Evolutionary conservation across 2,888 invertebrate genomes (phyloP).

Genomic region (Parnassius glacialis): DNA sequence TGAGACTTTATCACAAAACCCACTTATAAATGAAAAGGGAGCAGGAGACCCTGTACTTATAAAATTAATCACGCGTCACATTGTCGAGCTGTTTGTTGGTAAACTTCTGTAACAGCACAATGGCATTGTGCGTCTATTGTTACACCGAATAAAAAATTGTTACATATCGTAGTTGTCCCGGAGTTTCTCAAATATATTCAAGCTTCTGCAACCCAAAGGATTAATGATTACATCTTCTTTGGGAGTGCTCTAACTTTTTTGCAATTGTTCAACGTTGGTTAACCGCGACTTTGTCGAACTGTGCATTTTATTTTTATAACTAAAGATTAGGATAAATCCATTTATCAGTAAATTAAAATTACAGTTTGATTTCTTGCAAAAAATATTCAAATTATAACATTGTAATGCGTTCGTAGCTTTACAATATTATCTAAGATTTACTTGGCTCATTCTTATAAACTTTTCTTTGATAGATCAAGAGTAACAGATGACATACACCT

Average conservation of each 20-base stretch:
- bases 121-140: slow-evolving; percentile 51
- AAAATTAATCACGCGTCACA: slow-evolving; percentile 71
- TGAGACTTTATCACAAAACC: slow-evolving; percentile 46
- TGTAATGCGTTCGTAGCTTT: too few species aligned
- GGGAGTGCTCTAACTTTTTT: slow-evolving; percentile 28
- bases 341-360: too few species aligned
- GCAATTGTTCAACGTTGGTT: slow-evolving; percentile 18
- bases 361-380: too few species aligned
- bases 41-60: slow-evolving; percentile 55
- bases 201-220: slow-evolving; percentile 40
- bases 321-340: too few species aligned
- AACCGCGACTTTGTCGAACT: neutral
- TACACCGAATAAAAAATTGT: slow-evolving; percentile 36
- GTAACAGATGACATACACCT: too few species aligned
- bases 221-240: slow-evolving; percentile 56
- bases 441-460: too few species aligned
- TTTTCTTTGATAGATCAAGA: too few species aligned
- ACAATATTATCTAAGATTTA: too few species aligned
- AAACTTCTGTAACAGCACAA: slow-evolving; percentile 63
- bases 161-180: slow-evolving; percentile 33
- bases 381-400: too few species aligned
- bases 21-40: slow-evolving; percentile 47
- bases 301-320: too few species aligned
- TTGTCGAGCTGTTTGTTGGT: slow-evolving; percentile 68
- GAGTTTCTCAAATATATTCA: slow-evolving; percentile 58